Evolutionary conservation across 2,888 invertebrate genomes (phyloP).

Genomic region (Tiliacea aurago): DNA sequence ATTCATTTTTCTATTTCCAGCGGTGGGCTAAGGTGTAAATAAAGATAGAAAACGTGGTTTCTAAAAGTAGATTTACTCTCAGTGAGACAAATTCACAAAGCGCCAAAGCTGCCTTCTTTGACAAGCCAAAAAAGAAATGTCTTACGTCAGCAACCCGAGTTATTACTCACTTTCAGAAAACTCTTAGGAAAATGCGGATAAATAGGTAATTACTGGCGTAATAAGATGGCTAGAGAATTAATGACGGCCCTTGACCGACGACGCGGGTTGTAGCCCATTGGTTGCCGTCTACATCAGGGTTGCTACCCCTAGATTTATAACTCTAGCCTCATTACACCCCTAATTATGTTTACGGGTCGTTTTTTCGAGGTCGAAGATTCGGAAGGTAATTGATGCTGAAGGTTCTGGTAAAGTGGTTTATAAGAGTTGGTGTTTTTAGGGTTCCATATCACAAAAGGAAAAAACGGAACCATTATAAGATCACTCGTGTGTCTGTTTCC

Average conservation of each 20-base stretch:
- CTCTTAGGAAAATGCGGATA: conserved; percentile 73
- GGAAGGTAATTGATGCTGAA: conserved; percentile 54
- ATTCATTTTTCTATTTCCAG: background rate
- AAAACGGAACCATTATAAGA: too few species aligned
- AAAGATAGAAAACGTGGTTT: background rate
- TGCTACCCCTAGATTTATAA: conserved; percentile 78
- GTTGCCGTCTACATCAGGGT: conserved; percentile 56
- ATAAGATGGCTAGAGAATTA: conserved; percentile 78
- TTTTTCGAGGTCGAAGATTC: conserved; percentile 71
- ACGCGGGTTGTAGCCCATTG: conserved; percentile 58
- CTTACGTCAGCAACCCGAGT: conserved; percentile 53
- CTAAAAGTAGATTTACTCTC: conserved; percentile 2
- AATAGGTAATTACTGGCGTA: conserved; percentile 81
- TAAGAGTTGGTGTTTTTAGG: too few species aligned
- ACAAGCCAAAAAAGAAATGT: conserved; percentile 62
- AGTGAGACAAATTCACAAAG: background rate
- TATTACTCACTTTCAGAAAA: conserved; percentile 68
- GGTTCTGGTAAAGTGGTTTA: conserved; percentile 55
- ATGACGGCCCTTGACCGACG: conserved; percentile 69
- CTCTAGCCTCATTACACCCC: conserved; percentile 79
- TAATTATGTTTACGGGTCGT: conserved; percentile 81
- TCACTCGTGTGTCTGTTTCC: too few species aligned
- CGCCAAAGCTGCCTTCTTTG: conserved; percentile 6
- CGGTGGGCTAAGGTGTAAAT: background rate
- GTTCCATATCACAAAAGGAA: background rate